These are phyloP conservation scores for Peromyscus maniculatus DNA, from an alignment of 2,113 vertebrate genomes.

Conservation along the genomic window DNA sequence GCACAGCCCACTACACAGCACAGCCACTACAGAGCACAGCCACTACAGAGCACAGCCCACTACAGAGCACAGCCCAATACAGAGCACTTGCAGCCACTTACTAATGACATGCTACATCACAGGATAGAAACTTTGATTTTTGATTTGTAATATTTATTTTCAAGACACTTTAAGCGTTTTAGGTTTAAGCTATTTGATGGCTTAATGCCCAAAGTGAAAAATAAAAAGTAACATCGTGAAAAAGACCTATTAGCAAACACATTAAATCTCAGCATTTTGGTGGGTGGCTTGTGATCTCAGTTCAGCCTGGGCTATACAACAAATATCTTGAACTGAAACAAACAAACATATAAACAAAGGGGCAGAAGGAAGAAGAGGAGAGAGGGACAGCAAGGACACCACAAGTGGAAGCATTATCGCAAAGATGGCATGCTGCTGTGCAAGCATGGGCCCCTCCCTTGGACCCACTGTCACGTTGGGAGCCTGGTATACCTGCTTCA, in stretches of 20 bases:
- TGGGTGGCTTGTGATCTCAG: not conserved
- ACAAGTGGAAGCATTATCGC: not conserved
- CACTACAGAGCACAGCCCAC: too few relatives aligned
- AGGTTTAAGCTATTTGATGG: constrained; percentile 6
- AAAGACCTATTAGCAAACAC: not conserved
- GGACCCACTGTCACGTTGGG: too few relatives aligned
- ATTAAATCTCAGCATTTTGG: not conserved
- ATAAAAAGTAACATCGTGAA: constrained; percentile 34
- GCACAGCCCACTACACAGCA: too few relatives aligned
- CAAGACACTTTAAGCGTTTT: constrained; percentile 56
- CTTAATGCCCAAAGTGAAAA: constrained; percentile 57
- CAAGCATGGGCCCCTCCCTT: not conserved
- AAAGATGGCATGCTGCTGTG: too few relatives aligned
- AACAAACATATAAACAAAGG: not conserved
- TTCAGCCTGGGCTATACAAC: not conserved
- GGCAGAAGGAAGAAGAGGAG: not conserved
- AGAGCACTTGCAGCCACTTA: not conserved
- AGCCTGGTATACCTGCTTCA: not conserved
- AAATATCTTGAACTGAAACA: not conserved
- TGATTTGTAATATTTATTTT: constrained; percentile 83
- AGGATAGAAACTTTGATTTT: constrained; percentile 60
- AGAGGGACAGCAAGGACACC: not conserved
- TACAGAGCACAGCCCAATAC: not conserved
- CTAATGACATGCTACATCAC: not conserved
- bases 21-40: too few relatives aligned